Conservation (phyloP, 2,797 vertebrate genomes). For the Triplophysa yarkandensis region DNA sequence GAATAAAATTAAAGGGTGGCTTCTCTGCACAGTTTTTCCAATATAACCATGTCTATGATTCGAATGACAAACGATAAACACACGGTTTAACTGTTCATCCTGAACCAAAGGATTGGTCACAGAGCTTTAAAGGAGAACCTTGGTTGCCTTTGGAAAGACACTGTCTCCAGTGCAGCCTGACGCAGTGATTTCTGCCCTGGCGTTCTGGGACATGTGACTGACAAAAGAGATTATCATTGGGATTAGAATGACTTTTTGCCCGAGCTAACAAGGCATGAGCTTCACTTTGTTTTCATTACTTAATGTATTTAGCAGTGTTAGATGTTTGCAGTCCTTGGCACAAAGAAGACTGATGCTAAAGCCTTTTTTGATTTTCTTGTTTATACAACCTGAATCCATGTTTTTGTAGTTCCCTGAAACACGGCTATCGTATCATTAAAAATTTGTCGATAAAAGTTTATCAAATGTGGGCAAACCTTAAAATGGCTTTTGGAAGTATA, state of each 20-base stretch:
- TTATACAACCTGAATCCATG: background rate
- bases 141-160: constrained; percentile 1
- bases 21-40: background rate
- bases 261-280: constrained; percentile 26
- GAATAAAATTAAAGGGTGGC: background rate
- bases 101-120: constrained; percentile 21
- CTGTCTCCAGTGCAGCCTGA: background rate
- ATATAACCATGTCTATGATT: background rate
- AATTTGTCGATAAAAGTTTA: constrained; percentile 14
- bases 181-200: constrained; percentile 27
- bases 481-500: constrained; percentile 41
- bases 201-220: constrained; percentile 17
- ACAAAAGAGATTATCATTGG: constrained; percentile 48
- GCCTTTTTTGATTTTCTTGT: background rate
- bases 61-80: background rate
- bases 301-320: background rate
- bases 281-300: constrained; percentile 24
- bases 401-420: constrained; percentile 6
- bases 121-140: constrained; percentile 24
- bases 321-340: background rate
- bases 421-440: constrained; percentile 4
- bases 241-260: constrained; percentile 36
- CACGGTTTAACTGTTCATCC: constrained; percentile 11
- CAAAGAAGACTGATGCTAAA: background rate
- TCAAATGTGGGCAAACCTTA: constrained; percentile 42